phyloP scores from a whole-genome alignment of 1,140 invertebrate genomes.

The Nymphalis io region DNA sequence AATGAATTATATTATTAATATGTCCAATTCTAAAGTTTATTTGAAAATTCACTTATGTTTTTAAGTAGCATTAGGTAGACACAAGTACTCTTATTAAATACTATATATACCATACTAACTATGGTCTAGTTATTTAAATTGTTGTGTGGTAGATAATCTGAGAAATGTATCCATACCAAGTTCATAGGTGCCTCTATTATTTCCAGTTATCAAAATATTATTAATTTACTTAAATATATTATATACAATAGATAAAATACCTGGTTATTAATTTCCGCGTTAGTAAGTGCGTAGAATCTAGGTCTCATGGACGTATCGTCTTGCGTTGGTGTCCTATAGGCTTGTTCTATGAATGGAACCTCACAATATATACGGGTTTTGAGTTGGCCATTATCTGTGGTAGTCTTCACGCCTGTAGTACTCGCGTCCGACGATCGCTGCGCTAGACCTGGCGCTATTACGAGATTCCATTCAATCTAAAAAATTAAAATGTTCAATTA shows the following conservation, averaged over 20 bases:
- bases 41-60: too few relatives aligned
- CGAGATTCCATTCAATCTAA: conserved; percentile 92
- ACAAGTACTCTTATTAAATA: too few relatives aligned
- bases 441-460: conserved; percentile 82
- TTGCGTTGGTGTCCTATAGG: conserved; percentile 85
- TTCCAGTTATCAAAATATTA: too few relatives aligned
- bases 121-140: too few relatives aligned
- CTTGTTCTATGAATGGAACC: conserved; percentile 90
- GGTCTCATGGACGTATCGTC: conserved; percentile 91
- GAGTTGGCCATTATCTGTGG: conserved; percentile 55
- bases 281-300: conserved; percentile 92
- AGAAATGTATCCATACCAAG: too few relatives aligned
- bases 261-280: conserved; percentile 88
- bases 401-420: conserved; percentile 52
- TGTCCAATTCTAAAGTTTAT: too few relatives aligned
- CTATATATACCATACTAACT: too few relatives aligned
- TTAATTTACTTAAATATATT: not conserved
- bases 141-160: too few relatives aligned
- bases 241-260: conserved; percentile 41
- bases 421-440: conserved; percentile 52
- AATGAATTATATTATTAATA: not conserved
- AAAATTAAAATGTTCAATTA: not conserved
- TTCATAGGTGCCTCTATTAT: too few relatives aligned
- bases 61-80: too few relatives aligned
- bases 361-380: conserved; percentile 85